Conservation (phyloP, 2,888 invertebrate species). For the Hypercompe scribonia region DNA sequence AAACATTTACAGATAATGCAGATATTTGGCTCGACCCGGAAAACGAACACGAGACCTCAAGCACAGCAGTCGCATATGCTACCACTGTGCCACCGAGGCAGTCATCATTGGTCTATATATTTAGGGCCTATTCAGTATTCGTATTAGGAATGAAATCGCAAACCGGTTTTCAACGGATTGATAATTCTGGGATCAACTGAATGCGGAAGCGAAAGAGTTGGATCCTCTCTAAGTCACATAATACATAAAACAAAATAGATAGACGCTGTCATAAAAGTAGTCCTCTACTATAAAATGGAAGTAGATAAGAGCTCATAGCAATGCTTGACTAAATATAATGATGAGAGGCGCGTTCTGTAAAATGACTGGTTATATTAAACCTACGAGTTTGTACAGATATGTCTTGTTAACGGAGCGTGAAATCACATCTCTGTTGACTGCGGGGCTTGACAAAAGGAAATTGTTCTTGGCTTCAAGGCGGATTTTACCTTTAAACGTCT, state of each 20-base stretch:
- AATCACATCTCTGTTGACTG: constrained; percentile 67
- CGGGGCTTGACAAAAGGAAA: constrained; percentile 64
- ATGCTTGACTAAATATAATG: constrained; percentile 35
- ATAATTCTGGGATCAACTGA: neutral
- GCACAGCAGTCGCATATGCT: too few relatives aligned
- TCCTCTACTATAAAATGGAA: constrained; percentile 4
- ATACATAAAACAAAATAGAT: neutral
- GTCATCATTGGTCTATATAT: neutral
- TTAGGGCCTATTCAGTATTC: neutral
- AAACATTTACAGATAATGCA: too few relatives aligned
- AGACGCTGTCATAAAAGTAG: neutral
- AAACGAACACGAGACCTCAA: too few relatives aligned
- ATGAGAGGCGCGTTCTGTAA: constrained; percentile 34
- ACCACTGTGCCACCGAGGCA: too few relatives aligned
- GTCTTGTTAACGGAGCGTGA: constrained; percentile 62
- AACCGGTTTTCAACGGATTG: neutral
- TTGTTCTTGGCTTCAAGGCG: constrained; percentile 59
- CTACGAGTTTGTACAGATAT: constrained; percentile 48
- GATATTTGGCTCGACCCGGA: too few relatives aligned
- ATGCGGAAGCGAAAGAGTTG: neutral
- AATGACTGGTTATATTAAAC: constrained; percentile 40
- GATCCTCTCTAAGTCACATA: neutral
- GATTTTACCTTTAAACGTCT: constrained; percentile 51
- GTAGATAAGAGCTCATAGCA: constrained; percentile 9
- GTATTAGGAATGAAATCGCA: neutral